phyloP scores from a whole-genome alignment of 2,113 vertebrate genomes.

The Acanthisitta chloris region DNA sequence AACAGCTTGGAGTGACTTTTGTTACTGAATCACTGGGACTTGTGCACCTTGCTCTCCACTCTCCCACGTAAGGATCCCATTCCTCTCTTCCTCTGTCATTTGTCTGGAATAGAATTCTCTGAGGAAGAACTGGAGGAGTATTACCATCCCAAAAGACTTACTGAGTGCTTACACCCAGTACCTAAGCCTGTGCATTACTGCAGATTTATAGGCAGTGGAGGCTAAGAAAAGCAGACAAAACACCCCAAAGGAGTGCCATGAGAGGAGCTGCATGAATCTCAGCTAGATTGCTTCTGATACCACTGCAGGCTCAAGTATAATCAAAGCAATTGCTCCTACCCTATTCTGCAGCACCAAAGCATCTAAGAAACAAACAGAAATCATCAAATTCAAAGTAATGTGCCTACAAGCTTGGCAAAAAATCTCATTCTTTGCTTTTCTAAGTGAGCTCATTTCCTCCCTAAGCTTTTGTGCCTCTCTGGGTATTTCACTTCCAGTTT shows the following conservation, averaged over 20 bases:
- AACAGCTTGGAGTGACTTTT: background rate
- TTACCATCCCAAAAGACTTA: background rate
- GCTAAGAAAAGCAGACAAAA: background rate
- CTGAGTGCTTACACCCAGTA: background rate
- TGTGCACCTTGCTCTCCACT: background rate
- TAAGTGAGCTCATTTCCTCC: background rate
- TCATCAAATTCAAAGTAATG: background rate
- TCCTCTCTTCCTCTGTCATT: background rate
- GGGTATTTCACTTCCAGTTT: background rate
- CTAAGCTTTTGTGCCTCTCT: background rate
- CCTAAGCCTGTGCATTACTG: background rate
- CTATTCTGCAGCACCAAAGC: background rate
- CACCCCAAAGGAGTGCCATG: background rate
- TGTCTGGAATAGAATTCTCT: background rate
- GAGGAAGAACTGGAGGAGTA: background rate
- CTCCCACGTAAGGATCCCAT: background rate
- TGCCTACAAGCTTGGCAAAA: background rate
- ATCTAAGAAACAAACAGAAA: background rate
- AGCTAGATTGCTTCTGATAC: background rate
- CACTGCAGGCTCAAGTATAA: background rate
- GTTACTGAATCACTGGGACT: background rate
- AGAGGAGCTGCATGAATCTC: background rate
- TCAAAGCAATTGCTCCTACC: background rate
- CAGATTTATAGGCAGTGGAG: background rate
- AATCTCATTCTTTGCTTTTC: background rate